A percentile compares a stretch with the other conserved stretches of the same genome.
Evolutionary conservation across 2,888 invertebrate genomes (phyloP).

Genomic region (Sepiola atlantica): DNA sequence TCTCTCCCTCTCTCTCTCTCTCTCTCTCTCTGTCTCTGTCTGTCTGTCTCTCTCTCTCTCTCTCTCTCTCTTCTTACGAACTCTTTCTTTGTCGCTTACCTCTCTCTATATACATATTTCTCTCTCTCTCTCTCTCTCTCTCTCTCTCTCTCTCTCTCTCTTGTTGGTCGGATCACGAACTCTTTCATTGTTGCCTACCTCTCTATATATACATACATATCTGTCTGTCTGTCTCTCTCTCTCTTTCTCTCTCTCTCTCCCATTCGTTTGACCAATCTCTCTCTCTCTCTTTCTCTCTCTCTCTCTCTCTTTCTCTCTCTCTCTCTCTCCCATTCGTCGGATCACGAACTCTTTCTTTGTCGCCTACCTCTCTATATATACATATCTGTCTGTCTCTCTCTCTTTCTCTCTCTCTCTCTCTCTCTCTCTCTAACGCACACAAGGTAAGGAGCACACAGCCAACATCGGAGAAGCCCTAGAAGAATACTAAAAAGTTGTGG

Average conservation of each 20-base stretch:
- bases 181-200: too few relatives aligned
- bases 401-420: not conserved
- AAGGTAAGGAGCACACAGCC: too few relatives aligned
- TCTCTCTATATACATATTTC: not conserved
- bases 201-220: not conserved
- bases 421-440: not conserved
- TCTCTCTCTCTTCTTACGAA: too few relatives aligned
- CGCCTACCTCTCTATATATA: not conserved
- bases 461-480: too few relatives aligned
- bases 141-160: not conserved
- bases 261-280: too few relatives aligned
- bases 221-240: not conserved
- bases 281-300: not conserved
- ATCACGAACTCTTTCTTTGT: not conserved
- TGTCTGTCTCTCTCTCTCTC: not conserved
- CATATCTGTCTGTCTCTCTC: not conserved
- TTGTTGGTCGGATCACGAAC: not conserved
- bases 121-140: too few relatives aligned
- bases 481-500: too few relatives aligned
- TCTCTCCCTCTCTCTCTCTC: constrained; percentile 33
- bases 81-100: too few relatives aligned
- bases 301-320: not conserved
- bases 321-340: not conserved
- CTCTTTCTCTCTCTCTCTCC: not conserved
- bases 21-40: not conserved